Evolutionary conservation across 2,888 invertebrate species (phyloP).

Genomic region (Drosophila demipolita): DNA sequence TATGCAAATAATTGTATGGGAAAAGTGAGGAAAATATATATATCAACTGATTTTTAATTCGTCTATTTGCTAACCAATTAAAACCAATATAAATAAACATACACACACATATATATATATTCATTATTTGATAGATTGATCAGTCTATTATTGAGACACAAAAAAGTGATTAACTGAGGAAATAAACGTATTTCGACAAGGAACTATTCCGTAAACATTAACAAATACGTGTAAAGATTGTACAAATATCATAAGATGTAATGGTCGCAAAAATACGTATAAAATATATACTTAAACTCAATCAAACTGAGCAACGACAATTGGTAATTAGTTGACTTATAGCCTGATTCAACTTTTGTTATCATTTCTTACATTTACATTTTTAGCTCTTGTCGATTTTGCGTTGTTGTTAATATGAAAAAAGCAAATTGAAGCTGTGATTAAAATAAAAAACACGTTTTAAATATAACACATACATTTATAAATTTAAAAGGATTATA

Average conservation of each 20-base stretch:
- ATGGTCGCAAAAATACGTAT: background rate
- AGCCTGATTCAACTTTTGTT: background rate
- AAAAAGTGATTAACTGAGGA: conserved; percentile 24
- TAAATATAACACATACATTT: background rate
- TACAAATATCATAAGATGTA: conserved; percentile 24
- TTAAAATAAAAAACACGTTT: too few species aligned
- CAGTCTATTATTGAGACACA: conserved; percentile 31
- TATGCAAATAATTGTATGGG: background rate
- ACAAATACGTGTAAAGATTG: conserved; percentile 44
- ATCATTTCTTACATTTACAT: background rate
- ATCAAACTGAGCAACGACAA: background rate
- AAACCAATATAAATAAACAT: conserved; percentile 37
- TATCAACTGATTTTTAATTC: background rate
- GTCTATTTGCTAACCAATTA: conserved; percentile 24
- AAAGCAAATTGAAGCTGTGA: too few species aligned
- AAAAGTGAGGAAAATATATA: background rate
- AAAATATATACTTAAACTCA: background rate
- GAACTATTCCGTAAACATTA: conserved; percentile 44
- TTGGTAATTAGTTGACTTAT: background rate
- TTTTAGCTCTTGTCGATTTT: background rate
- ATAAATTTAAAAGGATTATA: background rate
- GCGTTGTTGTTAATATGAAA: too few species aligned
- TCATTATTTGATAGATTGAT: conserved; percentile 23
- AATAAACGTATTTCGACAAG: conserved; percentile 37
- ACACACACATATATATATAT: background rate